Evolutionary conservation across 2,888 invertebrate species (phyloP), one percentile per base, ranked within the genome.

Genomic region (Anodontia alba): DNA sequence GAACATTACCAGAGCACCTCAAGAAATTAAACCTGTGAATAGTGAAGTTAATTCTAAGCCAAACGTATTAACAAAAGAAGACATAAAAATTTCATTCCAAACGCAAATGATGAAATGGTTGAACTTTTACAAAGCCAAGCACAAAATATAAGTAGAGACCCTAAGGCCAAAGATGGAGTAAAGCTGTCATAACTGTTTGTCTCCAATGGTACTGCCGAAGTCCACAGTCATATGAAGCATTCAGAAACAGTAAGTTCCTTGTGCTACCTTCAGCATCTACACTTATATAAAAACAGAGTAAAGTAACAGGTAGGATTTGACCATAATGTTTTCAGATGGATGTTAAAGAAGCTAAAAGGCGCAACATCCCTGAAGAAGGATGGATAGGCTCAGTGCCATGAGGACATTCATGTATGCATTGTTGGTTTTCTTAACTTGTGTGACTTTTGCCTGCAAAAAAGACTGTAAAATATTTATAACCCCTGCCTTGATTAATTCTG

Each of bases 401-500:
- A 86, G 17, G 86, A 83, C 33, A 73, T 86, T 15, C 76, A 81
- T 12, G 67, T 78, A 29, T 83, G 83, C 43, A 76, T 77, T 31
- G 3, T 81, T 36, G 86, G 81, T 2, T 86, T 86, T 70, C n/a
- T 79, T 26, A 62, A 75, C 15, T 54, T 86, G 8, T 86, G 86
- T 57, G 26, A 31, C 29, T 68, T 72, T 23, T 23, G 26, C 8
- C 7, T 3, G 2, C 10, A 54, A 57, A 20, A 29, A n/a, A 62
- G 23, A 46, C 0, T 36, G 23, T 23, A 15, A 33, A 20, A 75
- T 70, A 71, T 54, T 46, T 67, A 69, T 86, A 1, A 83, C 78
- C 1, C 83, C 87, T 54, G 73, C 72, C 8, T 42, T 83, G 10
- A 67, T 87, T 15, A 87, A 87, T 68, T 83, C 87, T 46, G 87